A percentile compares a stretch with the other conserved stretches of the same genome.
Evolutionary conservation across 2,113 vertebrate species (phyloP).

Genomic region (Pterocles gutturalis): DNA sequence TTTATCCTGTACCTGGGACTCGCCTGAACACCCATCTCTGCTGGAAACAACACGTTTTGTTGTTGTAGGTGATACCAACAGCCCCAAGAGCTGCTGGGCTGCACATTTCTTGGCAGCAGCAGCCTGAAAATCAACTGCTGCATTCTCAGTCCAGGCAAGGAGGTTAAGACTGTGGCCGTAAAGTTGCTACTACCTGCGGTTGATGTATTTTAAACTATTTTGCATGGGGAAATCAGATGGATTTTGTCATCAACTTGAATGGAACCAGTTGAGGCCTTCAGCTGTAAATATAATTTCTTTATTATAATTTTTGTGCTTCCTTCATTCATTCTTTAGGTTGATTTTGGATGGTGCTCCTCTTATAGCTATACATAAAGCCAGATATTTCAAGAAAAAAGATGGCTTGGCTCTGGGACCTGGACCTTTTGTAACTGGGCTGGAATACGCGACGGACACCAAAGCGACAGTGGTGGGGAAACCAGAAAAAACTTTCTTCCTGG

Average conservation of each 20-base stretch:
- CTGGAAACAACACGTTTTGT: no score
- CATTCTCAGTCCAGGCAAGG: no score
- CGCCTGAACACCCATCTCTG: no score
- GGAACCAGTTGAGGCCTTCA: background rate
- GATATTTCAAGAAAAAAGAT: constrained; percentile 92
- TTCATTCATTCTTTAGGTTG: constrained; percentile 74
- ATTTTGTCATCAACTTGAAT: background rate
- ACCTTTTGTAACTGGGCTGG: constrained; percentile 90
- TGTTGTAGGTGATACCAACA: no score
- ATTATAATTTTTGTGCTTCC: background rate
- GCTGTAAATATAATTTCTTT: background rate
- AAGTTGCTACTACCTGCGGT: no score
- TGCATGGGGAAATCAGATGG: no score
- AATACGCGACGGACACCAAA: constrained; percentile 86
- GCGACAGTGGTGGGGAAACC: constrained; percentile 94
- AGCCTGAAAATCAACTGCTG: no score
- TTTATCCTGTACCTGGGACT: no score
- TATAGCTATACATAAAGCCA: constrained; percentile 95
- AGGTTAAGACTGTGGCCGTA: no score
- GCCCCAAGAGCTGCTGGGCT: no score
- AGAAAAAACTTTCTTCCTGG: constrained; percentile 89
- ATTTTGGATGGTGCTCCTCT: constrained; percentile 91
- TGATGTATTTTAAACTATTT: no score
- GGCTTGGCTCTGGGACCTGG: constrained; percentile 93
- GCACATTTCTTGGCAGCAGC: no score